Conservation (phyloP, 2,113 vertebrate genomes). For the Butorides virescens region DNA sequence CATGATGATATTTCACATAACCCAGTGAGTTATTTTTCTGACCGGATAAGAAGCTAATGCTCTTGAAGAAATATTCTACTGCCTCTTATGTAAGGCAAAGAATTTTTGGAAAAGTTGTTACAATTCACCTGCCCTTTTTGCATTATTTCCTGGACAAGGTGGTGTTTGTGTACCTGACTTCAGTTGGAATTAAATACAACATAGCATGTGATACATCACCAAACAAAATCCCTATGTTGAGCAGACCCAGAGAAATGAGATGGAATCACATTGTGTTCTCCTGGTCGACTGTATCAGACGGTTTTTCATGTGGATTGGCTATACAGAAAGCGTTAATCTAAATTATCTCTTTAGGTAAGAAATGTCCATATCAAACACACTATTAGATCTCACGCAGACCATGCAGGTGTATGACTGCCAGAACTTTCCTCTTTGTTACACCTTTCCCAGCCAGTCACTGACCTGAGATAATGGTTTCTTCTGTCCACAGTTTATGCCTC, state of each 20-base stretch:
- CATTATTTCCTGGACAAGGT: not conserved
- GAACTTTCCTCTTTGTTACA: not conserved
- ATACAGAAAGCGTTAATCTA: not conserved
- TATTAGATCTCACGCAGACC: not conserved
- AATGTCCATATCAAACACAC: not conserved
- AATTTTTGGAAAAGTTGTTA: not conserved
- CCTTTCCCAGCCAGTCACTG: conserved; percentile 56
- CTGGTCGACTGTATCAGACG: not conserved
- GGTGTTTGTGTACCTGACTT: not conserved
- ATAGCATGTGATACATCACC: rapidly evolving
- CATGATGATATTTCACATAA: not conserved
- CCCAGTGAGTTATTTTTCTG: not conserved
- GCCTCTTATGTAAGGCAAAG: rapidly evolving
- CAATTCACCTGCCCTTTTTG: not conserved
- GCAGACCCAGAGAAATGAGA: not conserved
- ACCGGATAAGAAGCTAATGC: not conserved
- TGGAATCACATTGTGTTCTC: not conserved
- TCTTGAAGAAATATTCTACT: not conserved
- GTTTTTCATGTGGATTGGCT: not conserved
- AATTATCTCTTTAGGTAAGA: not conserved
- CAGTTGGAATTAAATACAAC: not conserved
- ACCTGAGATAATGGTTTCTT: conserved; percentile 39
- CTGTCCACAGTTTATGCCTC: conserved; percentile 74
- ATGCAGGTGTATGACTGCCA: not conserved
- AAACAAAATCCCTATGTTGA: rapidly evolving